Evolutionary conservation across 2,797 vertebrate genomes (phyloP), one percentile per base, ranked within the genome.

Genomic region (Pampus argenteus): DNA sequence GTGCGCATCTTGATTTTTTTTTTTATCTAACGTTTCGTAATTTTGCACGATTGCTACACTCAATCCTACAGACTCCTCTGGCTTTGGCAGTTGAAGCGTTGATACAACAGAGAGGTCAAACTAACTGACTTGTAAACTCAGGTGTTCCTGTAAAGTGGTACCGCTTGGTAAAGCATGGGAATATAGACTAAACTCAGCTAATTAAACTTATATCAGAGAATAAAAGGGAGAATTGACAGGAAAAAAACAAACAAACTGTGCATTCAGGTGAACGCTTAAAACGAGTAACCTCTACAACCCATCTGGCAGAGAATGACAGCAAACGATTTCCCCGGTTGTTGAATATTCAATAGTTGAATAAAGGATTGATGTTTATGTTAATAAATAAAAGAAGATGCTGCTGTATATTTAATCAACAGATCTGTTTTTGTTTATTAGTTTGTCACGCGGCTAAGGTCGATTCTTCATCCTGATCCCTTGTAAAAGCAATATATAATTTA

Each of bases 91-190:
- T 57, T 62, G 18, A 9, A 47, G 23, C 47, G 3, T 78, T 85
- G 85, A 83, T 73, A 83, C 51, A 68, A 23, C 63, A 48, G 14
- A 52, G 61, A 77, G 61, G 72, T 73, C 48, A 69, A 72, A 64
- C 63, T 49, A 14, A 14, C 66, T 56, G 48, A 67, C 20, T 64
- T 66, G 75, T 59, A 58, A 72, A 82, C 62, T 74, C 82, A 86
- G 84, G 70, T 87, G 80, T 82, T 76, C 74, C 42, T 60, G 61
- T 62, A 48, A 81, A 83, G 71, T 63, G 26, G 73, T 71, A 20
- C 45, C 1, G 66, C 55, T 68, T 18, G n/a, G 20, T 57, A 18
- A 74, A 52, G 73, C 55, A 38, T 4, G 14, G 38, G 63, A 28
- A 76, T 83, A 66, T 66, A n/a, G 23, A 68, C 49, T 42, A 64